phyloP scores from a whole-genome alignment of 2,797 vertebrate species.

The Knipowitschia caucasica region DNA sequence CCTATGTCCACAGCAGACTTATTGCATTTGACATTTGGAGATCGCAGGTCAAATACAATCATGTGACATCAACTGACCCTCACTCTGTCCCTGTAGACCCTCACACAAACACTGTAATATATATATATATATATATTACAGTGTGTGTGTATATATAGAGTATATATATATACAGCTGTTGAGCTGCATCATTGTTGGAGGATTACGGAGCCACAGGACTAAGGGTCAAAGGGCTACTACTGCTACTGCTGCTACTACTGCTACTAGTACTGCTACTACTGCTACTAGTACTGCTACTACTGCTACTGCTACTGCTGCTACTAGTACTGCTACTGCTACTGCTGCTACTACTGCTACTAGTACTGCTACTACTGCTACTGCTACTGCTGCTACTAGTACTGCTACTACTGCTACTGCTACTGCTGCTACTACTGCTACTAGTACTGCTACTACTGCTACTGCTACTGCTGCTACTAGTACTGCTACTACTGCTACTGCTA shows the following conservation, averaged over 20 bases:
- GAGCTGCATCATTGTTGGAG: slow-evolving; percentile 58
- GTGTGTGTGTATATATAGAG: too few relatives aligned
- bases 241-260: neutral
- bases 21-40: slow-evolving; percentile 1
- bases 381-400: neutral
- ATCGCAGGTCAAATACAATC: neutral
- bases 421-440: too few relatives aligned
- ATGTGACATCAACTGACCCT: too few relatives aligned
- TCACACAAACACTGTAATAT: too few relatives aligned
- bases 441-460: too few relatives aligned
- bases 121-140: too few relatives aligned
- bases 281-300: neutral
- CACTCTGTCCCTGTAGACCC: too few relatives aligned
- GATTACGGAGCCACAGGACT: slow-evolving; percentile 57
- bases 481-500: too few relatives aligned
- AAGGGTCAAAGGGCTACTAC: slow-evolving; percentile 34
- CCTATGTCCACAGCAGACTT: slow-evolving; percentile 3
- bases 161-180: too few relatives aligned
- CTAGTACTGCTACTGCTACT: neutral
- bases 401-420: neutral
- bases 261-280: neutral
- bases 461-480: too few relatives aligned
- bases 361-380: neutral
- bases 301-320: neutral
- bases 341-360: neutral